Conservation (phyloP, 2,113 vertebrate species). For the Balaeniceps rex region DNA sequence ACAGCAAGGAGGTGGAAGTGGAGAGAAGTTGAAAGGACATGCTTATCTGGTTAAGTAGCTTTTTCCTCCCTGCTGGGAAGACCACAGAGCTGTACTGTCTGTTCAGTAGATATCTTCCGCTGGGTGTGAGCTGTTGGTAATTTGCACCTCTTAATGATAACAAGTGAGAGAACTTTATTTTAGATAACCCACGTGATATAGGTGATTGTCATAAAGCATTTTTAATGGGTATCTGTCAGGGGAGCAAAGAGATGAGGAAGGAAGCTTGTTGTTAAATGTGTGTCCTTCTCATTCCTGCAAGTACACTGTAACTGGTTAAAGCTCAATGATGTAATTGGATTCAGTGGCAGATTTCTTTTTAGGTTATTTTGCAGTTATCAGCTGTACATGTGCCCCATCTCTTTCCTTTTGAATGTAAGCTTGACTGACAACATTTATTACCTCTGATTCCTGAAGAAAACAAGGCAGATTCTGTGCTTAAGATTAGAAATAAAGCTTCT, state of each 20-base stretch:
- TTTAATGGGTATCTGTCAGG: background rate
- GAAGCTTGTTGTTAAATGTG: background rate
- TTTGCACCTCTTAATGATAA: background rate
- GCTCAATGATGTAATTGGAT: background rate
- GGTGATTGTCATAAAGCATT: background rate
- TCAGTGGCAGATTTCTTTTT: slow-evolving; percentile 23
- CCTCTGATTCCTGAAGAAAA: background rate
- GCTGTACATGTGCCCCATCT: background rate
- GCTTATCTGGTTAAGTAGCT: slow-evolving; percentile 8
- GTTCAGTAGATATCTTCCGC: background rate
- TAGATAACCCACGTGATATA: background rate
- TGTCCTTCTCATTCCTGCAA: background rate
- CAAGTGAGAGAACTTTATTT: background rate
- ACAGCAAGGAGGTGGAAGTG: background rate
- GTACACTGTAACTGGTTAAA: background rate
- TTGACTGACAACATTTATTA: background rate
- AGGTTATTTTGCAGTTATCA: background rate
- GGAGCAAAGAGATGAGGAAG: background rate
- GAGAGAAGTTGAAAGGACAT: slow-evolving; percentile 9
- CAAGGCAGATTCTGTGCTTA: background rate
- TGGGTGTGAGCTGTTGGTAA: background rate
- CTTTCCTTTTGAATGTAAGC: background rate
- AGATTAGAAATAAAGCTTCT: background rate
- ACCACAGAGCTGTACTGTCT: background rate
- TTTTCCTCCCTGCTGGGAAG: background rate